phyloP scores from a whole-genome alignment of 2,888 invertebrate genomes.

The Hemistola chrysoprasaria region DNA sequence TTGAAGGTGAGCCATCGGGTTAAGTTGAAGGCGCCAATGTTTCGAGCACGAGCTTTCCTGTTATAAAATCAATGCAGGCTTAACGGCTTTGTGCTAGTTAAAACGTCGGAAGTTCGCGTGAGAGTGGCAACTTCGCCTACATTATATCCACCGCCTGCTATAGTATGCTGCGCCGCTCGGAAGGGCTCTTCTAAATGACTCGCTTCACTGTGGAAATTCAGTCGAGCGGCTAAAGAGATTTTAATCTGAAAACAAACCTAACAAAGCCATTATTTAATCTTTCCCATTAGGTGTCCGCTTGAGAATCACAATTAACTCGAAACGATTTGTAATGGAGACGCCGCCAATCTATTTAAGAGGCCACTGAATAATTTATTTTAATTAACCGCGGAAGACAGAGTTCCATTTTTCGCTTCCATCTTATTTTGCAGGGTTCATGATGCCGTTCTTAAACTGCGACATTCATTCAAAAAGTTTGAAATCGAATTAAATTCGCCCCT shows the following conservation, averaged over 20 bases:
- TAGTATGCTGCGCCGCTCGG: conserved; percentile 31
- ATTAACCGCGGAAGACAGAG: conserved; percentile 65
- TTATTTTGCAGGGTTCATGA: conserved; percentile 64
- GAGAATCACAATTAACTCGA: conserved; percentile 47
- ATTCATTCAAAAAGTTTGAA: conserved; percentile 78
- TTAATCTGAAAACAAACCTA: conserved; percentile 27
- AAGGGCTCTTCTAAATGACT: conserved; percentile 39
- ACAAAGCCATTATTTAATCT: conserved; percentile 40
- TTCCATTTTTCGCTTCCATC: conserved; percentile 68
- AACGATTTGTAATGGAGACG: conserved; percentile 62
- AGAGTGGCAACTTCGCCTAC: conserved; percentile 37
- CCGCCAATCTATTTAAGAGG: conserved; percentile 61
- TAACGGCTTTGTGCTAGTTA: conserved; percentile 61
- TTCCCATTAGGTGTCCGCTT: conserved; percentile 44
- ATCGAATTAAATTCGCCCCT: conserved; percentile 80
- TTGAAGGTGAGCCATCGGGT: conserved; percentile 45
- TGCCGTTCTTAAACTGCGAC: conserved; percentile 65
- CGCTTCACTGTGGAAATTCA: conserved; percentile 31
- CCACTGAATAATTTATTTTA: conserved; percentile 73
- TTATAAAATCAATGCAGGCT: conserved; percentile 64
- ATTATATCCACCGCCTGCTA: conserved; percentile 15
- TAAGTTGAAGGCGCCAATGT: conserved; percentile 39
- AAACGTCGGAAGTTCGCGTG: conserved; percentile 52
- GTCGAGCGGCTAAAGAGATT: conserved; percentile 22
- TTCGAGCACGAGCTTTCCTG: conserved; percentile 41